A percentile compares a stretch with the other conserved stretches of the same genome.
Evolutionary conservation across 2,113 vertebrate genomes (phyloP).

Genomic region (Lagopus muta): DNA sequence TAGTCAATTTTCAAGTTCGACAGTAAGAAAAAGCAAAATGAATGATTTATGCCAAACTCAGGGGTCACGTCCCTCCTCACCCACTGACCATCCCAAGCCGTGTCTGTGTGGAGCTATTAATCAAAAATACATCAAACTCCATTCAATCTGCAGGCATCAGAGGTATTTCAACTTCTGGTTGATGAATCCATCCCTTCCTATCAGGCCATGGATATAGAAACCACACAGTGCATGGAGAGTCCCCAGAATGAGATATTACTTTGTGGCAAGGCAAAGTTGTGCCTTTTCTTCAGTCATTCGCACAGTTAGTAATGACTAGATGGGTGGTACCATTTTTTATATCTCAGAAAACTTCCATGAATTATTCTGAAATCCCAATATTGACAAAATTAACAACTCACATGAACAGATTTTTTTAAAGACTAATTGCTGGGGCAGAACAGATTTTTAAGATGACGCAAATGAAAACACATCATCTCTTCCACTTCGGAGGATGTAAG

Average conservation of each 20-base stretch:
- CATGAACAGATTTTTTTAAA: background rate
- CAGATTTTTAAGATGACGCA: background rate
- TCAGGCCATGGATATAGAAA: background rate
- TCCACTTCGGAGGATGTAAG: background rate
- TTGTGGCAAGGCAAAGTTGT: background rate
- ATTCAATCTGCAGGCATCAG: background rate
- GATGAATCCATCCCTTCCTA: background rate
- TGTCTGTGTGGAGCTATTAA: conserved; percentile 4
- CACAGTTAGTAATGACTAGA: too few species aligned
- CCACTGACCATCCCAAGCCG: conserved; percentile 6
- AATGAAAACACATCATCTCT: background rate
- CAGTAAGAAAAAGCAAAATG: background rate
- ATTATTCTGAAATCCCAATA: background rate
- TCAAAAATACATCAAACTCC: background rate
- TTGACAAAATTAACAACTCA: background rate
- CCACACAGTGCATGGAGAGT: background rate
- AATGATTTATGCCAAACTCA: conserved; percentile 31
- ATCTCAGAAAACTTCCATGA: background rate
- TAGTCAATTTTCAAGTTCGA: conserved; percentile 5
- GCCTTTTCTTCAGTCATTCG: background rate
- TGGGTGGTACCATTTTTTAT: background rate
- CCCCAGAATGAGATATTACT: background rate
- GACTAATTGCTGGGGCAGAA: background rate
- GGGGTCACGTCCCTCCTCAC: conserved; percentile 4
- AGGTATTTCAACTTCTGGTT: background rate